Evolutionary conservation across 2,888 invertebrate genomes (phyloP), one percentile per base, ranked within the genome.

Genomic region (Zygothrica quintamaculata): DNA sequence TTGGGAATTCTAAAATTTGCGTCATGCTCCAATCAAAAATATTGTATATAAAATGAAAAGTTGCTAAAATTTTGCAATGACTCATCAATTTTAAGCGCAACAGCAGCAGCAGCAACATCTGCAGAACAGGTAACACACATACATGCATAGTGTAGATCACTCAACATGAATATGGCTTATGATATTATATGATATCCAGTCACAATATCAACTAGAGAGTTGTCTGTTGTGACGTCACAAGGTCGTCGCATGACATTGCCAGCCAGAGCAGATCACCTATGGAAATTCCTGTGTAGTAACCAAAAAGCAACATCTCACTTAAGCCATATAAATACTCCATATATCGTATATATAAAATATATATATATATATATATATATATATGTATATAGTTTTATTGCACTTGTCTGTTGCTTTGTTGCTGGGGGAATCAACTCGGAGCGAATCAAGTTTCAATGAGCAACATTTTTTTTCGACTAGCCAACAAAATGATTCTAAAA

Each of bases 281-380:
- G 86, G 84, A 85, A 85, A 85, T 85, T 79, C 80, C 79, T 73
- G 61, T 76, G 65, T 64, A 65, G 66, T 61, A 70, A 74, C 31
- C 69, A 31, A 13, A 59, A 42, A 44, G 16, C 40, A 22, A 46
- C 39, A 39, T 13, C 18, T 43, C 39, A 57, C 43, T 43, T 43
- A 13, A 29, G 37, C 11, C 13, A 53, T 60, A 46, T 50, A 70
- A 53, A 65, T 48, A 15, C 22, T 50, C 34, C 25, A 40, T 51
- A 31, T 53, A 58, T 58, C 29, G 4, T 51, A 18, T 53, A 58
- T 58, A 66, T 50, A 18, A 26, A 53, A 44, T 42, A 29, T 22
- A 3, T 8, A 25, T 56, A 3, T 34, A 47, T 44, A 47, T 39
- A 47, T 42, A 36, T 55, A 34, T 22, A 9, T 9, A 9, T 29